phyloP scores from a whole-genome alignment of 37 sponge, comb jelly and placozoan species.

The Sycon ciliatum region DNA sequence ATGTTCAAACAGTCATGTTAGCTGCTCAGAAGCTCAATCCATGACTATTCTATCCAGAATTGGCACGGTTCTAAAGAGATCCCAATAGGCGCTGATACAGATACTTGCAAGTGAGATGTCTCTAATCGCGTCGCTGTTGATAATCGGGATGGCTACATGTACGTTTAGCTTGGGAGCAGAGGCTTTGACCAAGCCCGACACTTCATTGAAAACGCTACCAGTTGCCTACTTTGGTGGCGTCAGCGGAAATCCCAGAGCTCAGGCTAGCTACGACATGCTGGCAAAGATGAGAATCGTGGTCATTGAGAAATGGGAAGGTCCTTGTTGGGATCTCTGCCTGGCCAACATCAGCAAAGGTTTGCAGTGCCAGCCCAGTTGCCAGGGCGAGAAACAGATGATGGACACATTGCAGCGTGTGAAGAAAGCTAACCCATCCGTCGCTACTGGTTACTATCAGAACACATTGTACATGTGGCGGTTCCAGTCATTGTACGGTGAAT shows the following conservation, averaged over 20 bases:
- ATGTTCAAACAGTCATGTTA: too few species aligned
- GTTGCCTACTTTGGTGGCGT: conserved; percentile 29
- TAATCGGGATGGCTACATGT: too few species aligned
- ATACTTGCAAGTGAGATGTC: too few species aligned
- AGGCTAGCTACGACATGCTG: conserved; percentile 20
- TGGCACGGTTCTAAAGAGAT: too few species aligned
- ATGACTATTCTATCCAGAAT: too few species aligned
- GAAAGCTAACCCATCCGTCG: conserved; percentile 13
- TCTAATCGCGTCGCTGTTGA: too few species aligned
- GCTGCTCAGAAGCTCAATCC: too few species aligned
- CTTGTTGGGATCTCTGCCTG: conserved; percentile 21
- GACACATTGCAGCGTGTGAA: conserved; percentile 22
- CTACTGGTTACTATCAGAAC: conserved; percentile 24
- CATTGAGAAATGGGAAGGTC: conserved; percentile 35
- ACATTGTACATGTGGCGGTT: conserved; percentile 23
- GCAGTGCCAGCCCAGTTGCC: conserved; percentile 23
- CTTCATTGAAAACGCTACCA: conserved; percentile 18
- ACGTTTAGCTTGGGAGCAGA: too few species aligned
- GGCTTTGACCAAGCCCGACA: conserved; percentile 20
- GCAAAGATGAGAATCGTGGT: conserved; percentile 24
- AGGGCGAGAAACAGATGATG: conserved; percentile 15
- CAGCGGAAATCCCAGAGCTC: conserved; percentile 12
- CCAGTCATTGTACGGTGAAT: conserved; percentile 10
- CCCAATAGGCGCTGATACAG: too few species aligned
- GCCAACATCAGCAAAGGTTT: conserved; percentile 17